Evolutionary conservation across 2,888 invertebrate species (phyloP).

Genomic region (Drosophila cognata): DNA sequence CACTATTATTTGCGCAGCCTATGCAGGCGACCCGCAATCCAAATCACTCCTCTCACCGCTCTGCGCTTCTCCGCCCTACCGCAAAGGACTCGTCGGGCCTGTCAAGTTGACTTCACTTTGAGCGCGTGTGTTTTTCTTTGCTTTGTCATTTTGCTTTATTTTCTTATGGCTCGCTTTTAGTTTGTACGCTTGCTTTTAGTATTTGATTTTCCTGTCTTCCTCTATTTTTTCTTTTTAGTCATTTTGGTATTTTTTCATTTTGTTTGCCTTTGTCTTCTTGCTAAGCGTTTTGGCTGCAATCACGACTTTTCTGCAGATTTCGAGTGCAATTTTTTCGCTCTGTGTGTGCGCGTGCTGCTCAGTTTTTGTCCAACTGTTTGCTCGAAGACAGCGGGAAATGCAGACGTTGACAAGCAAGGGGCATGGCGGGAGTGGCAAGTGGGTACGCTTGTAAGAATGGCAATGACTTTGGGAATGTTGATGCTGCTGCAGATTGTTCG

Average conservation of each 20-base stretch:
- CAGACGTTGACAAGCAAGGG: constrained; percentile 45
- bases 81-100: constrained; percentile 28
- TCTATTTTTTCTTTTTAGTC: neutral
- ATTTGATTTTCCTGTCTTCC: constrained; percentile 49
- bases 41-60: neutral
- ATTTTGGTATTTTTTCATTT: constrained; percentile 7
- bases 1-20: constrained; percentile 66
- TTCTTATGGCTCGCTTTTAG: constrained; percentile 60
- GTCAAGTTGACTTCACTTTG: constrained; percentile 71
- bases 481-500: constrained; percentile 74
- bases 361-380: constrained; percentile 66
- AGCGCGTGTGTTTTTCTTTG: constrained; percentile 68
- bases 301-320: constrained; percentile 81
- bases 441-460: constrained; percentile 52
- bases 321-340: constrained; percentile 66
- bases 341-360: constrained; percentile 52
- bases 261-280: constrained; percentile 54
- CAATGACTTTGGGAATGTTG: constrained; percentile 66
- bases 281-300: constrained; percentile 80
- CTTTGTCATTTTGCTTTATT: constrained; percentile 70
- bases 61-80: neutral
- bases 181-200: constrained; percentile 43
- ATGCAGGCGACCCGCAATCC: constrained; percentile 41
- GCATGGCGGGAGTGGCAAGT: neutral
- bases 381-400: constrained; percentile 64